Percentiles rank a stretch among this genome's conserved stretches.
These are phyloP conservation scores for Scaptomyza caliginosa DNA, from an alignment of 2,888 invertebrate genomes.

Conservation along the genomic window DNA sequence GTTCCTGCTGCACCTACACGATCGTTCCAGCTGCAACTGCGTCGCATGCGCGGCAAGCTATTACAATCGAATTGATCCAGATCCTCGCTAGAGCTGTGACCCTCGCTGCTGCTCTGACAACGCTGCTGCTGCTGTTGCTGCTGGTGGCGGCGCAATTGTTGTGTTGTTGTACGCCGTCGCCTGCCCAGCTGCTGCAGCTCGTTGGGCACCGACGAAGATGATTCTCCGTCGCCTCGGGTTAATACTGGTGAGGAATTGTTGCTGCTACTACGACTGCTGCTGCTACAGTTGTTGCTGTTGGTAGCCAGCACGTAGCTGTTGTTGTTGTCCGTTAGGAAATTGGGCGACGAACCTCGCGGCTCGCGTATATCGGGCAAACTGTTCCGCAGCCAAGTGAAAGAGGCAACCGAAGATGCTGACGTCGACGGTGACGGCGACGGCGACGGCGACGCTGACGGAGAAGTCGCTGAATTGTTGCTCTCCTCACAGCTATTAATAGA, in stretches of 20 bases:
- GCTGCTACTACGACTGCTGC: constrained; percentile 21
- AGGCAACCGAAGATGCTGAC: constrained; percentile 62
- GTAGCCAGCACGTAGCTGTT: constrained; percentile 68
- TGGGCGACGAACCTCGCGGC: constrained; percentile 72
- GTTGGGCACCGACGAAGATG: constrained; percentile 65
- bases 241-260: constrained; percentile 29
- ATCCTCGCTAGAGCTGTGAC: constrained; percentile 58
- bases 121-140: constrained; percentile 36
- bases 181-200: constrained; percentile 78
- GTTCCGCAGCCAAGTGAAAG: constrained; percentile 82
- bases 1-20: constrained; percentile 23
- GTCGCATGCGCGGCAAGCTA: constrained; percentile 57
- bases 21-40: constrained; percentile 80
- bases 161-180: constrained; percentile 38
- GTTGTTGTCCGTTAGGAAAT: constrained; percentile 41
- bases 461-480: constrained; percentile 48
- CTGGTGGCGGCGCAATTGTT: constrained; percentile 20
- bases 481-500: constrained; percentile 75
- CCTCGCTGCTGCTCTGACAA: constrained; percentile 29
- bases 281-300: constrained; percentile 19
- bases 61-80: constrained; percentile 53
- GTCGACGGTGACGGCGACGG: constrained; percentile 44
- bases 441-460: constrained; percentile 62
- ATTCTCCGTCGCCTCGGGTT: constrained; percentile 13
- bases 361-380: constrained; percentile 83